Percentiles rank a stretch among this genome's conserved stretches.
phyloP scores from a whole-genome alignment of 2,888 invertebrate genomes.

The Siphlonurus alternatus region DNA sequence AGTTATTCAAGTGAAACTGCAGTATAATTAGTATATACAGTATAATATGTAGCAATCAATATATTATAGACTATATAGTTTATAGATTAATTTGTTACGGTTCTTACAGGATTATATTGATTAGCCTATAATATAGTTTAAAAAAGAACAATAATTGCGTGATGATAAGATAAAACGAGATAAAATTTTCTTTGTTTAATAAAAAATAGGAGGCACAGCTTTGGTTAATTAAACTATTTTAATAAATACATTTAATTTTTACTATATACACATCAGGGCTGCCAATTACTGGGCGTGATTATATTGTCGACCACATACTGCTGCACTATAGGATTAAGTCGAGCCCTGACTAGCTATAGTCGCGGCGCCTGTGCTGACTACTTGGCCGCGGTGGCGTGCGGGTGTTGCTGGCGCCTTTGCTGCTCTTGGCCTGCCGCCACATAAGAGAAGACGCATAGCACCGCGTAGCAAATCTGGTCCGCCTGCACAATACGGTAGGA shows the following conservation, averaged over 20 bases:
- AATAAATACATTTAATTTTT: background rate
- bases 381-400: background rate
- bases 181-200: background rate
- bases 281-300: background rate
- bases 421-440: slow-evolving; percentile 83
- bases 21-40: no score
- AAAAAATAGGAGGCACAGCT: background rate
- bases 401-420: slow-evolving; percentile 6
- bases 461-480: slow-evolving; percentile 98
- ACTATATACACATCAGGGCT: background rate
- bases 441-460: slow-evolving; percentile 97
- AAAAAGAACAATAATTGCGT: no score
- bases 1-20: no score
- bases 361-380: background rate
- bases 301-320: background rate
- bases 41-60: no score
- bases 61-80: no score
- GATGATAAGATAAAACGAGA: no score
- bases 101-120: no score
- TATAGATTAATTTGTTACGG: no score
- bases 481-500: slow-evolving; percentile 61
- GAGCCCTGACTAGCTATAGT: background rate
- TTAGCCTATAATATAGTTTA: no score
- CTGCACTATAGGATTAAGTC: background rate
- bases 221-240: background rate